Conservation (phyloP, 1,140 invertebrate species). For the Oedothorax gibbosus region DNA sequence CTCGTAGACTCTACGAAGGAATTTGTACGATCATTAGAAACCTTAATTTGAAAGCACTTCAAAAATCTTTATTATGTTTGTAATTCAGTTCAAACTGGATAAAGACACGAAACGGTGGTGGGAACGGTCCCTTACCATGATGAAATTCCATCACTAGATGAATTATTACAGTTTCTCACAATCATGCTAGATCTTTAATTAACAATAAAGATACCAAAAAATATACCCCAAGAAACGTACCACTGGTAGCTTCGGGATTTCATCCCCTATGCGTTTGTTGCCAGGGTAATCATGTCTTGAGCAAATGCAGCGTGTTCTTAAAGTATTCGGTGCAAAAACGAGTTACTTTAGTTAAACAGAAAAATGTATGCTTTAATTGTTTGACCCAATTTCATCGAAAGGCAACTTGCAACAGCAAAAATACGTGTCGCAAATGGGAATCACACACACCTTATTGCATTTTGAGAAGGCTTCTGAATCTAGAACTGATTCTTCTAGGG, state of each 20-base stretch:
- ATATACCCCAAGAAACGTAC: neutral
- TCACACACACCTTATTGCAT: conserved; percentile 3
- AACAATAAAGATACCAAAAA: no score
- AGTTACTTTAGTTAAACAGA: no score
- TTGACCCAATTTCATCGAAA: conserved; percentile 1
- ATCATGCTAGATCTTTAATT: neutral
- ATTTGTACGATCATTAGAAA: conserved; percentile 6
- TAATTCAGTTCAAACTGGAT: no score
- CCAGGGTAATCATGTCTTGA: neutral
- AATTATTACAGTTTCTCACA: neutral
- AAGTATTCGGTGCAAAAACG: no score
- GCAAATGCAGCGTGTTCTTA: no score
- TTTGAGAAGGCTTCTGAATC: no score
- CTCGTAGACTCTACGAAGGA: neutral
- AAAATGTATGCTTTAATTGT: no score
- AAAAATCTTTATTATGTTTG: no score
- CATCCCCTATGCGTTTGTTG: neutral
- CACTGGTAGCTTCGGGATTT: neutral
- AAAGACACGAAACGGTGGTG: no score
- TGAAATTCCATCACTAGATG: neutral
- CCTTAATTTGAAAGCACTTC: neutral
- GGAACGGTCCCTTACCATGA: neutral
- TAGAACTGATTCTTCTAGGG: no score
- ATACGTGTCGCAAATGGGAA: neutral
- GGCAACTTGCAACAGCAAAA: neutral